Evolutionary conservation across 2,888 invertebrate species (phyloP).

Genomic region (Protodeltote pygarga): DNA sequence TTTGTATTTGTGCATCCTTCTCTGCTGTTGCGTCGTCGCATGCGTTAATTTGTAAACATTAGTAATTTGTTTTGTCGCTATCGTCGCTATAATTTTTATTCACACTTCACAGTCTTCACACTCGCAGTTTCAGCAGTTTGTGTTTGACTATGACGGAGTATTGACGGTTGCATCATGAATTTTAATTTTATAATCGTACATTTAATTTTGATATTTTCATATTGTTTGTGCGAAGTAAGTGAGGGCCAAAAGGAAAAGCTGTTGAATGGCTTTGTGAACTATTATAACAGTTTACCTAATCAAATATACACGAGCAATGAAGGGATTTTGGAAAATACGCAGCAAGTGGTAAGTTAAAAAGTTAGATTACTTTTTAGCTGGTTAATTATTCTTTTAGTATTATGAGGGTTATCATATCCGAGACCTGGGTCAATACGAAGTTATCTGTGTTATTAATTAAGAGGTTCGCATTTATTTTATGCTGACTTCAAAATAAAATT

Average conservation of each 20-base stretch:
- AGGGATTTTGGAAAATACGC: constrained; percentile 74
- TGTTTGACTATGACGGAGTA: constrained; percentile 60
- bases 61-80: too few species aligned
- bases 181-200: constrained; percentile 51
- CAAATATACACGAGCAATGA: constrained; percentile 78
- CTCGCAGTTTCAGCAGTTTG: constrained; percentile 32
- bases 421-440: constrained; percentile 32
- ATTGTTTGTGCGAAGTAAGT: constrained; percentile 64
- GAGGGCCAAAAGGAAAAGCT: constrained; percentile 62
- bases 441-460: constrained; percentile 4
- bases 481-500: too few species aligned
- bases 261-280: constrained; percentile 74
- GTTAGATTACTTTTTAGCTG: not conserved
- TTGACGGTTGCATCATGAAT: constrained; percentile 63
- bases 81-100: constrained; percentile 28
- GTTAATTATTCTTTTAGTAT: not conserved
- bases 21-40: too few species aligned
- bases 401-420: constrained; percentile 47
- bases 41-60: constrained; percentile 46
- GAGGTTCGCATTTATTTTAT: too few species aligned
- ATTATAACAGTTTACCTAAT: constrained; percentile 80
- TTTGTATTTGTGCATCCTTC: constrained; percentile 8
- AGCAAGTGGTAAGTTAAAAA: constrained; percentile 74
- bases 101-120: constrained; percentile 28
- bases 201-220: constrained; percentile 53